A percentile compares a stretch with the other conserved stretches of the same genome.
Conservation (phyloP, 2,113 vertebrate genomes). For the Corvus hawaiiensis region DNA sequence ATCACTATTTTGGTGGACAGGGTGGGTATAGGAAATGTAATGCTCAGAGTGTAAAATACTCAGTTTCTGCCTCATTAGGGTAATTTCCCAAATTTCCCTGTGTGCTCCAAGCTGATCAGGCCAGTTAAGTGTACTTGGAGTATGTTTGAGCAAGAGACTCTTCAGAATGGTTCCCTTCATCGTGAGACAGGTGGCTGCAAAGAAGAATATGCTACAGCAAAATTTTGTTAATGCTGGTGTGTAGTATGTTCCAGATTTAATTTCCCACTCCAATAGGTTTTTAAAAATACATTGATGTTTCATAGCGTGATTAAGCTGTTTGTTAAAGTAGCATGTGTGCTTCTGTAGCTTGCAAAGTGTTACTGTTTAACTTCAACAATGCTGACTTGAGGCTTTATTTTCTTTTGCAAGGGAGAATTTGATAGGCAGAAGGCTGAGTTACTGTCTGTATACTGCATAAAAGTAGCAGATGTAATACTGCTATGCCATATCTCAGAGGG, state of each 20-base stretch:
- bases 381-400: background rate
- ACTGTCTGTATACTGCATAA: rapidly evolving
- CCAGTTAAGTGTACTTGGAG: background rate
- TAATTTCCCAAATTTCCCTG: background rate
- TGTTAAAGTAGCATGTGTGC: background rate
- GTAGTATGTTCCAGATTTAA: background rate
- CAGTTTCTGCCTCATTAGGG: background rate
- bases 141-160: background rate
- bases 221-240: background rate
- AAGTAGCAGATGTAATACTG: background rate
- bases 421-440: background rate
- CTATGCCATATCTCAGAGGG: no score
- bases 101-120: background rate
- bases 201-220: background rate
- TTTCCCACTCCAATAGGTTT: background rate
- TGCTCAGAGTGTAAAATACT: background rate
- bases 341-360: background rate
- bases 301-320: background rate
- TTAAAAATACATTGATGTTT: background rate
- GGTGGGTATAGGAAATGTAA: background rate
- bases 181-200: background rate
- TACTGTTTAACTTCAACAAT: background rate
- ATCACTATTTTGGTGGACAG: rapidly evolving
- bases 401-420: background rate
- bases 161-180: background rate